Conservation (phyloP, 2,888 invertebrate species). For the Cetonia aurata region DNA sequence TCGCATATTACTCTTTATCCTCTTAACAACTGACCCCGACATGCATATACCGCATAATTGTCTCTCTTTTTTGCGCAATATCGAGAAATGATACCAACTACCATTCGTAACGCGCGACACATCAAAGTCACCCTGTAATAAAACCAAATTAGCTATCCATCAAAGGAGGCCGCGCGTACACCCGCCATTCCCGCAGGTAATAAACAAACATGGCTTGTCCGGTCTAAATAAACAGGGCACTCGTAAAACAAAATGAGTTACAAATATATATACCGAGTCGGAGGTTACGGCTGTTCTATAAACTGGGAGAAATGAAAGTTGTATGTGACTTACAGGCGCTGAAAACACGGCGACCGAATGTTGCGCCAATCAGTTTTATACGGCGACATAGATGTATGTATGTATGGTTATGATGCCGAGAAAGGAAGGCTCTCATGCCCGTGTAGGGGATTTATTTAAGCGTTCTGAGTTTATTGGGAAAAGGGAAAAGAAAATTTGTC, state of each 20-base stretch:
- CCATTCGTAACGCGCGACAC: neutral
- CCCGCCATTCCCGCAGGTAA: constrained; percentile 53
- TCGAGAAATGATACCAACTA: constrained; percentile 10
- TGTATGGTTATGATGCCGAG: neutral
- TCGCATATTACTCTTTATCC: neutral
- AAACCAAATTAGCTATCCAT: constrained; percentile 47
- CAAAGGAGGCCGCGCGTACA: constrained; percentile 51
- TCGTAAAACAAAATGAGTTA: constrained; percentile 53
- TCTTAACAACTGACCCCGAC: neutral
- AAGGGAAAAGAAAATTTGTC: neutral
- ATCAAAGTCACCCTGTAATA: constrained; percentile 21
- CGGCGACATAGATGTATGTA: neutral
- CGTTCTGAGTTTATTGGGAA: neutral
- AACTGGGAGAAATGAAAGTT: no score
- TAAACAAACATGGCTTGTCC: constrained; percentile 50
- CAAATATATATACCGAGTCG: constrained; percentile 44
- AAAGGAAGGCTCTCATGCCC: neutral
- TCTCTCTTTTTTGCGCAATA: constrained; percentile 12
- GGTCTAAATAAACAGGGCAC: constrained; percentile 52
- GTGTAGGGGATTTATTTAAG: neutral
- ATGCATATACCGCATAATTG: no score
- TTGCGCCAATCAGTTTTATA: no score
- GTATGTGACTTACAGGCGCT: constrained; percentile 4
- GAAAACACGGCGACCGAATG: neutral
- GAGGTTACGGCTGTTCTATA: no score